Evolutionary conservation across 2,888 invertebrate genomes (phyloP), one percentile per base, ranked within the genome.

Genomic region (Ditylenchus weischeri): DNA sequence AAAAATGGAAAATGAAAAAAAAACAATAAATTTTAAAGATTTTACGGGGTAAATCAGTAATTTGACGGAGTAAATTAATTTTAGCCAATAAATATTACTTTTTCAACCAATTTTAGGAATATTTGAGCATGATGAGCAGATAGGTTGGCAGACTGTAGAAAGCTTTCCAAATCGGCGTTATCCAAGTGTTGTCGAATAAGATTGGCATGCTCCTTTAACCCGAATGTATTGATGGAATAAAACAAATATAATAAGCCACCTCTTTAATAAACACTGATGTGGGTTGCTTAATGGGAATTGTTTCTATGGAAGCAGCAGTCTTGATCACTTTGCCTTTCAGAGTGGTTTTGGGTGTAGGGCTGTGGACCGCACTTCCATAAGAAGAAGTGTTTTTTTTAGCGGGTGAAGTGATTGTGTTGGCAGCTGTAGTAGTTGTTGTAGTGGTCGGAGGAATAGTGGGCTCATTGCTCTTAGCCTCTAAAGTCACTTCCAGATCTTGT

Each of bases 51-150:
- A n/a, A n/a, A n/a, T n/a, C n/a, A n/a, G n/a, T n/a, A n/a, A n/a
- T n/a, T n/a, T n/a, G n/a, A n/a, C n/a, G n/a, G n/a, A n/a, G n/a
- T n/a, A n/a, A n/a, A n/a, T n/a, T n/a, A n/a, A n/a, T n/a, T n/a
- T n/a, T n/a, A n/a, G n/a, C n/a, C 43, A 43, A 10, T 43, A 8
- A 43, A 54, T 51, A 54, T 54, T n/a, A 71, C 72, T 48, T 70
- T 74, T 60, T 73, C 73, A 51, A 73, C 75, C 48, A 73, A 59
- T 21, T 69, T 65, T 62, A 75, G 51, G 49, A 73, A 73, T 19
- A 57, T 54, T 35, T 72, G 66, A n/a, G 73, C 72, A 54, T 73
- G 75, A 4, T 72, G 43, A 10, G 69, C 67, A 49, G 72, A 64
- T 57, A 73, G 49, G 48, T 73, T 73, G 19, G 73, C 66, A 43